Percentiles rank a stretch among this genome's conserved stretches.
Evolutionary conservation across 1,140 invertebrate genomes (phyloP).

Genomic region (Diprion similis): DNA sequence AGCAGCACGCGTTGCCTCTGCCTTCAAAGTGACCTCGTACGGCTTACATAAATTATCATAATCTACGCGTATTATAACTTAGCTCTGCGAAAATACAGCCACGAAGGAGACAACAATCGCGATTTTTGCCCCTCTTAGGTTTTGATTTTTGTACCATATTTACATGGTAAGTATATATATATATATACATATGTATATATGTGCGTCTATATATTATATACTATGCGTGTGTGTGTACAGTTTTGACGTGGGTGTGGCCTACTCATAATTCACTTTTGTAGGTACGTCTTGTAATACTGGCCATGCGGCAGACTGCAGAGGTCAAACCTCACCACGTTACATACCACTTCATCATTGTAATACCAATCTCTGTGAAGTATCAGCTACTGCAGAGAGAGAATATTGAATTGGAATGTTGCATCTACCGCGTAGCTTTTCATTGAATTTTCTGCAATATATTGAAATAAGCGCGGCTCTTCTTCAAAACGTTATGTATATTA

Average conservation of each 20-base stretch:
- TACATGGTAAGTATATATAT: neutral
- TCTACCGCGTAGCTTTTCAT: too few relatives aligned
- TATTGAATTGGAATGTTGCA: too few relatives aligned
- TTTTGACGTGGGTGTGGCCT: too few relatives aligned
- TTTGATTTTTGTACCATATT: neutral
- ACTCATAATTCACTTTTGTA: too few relatives aligned
- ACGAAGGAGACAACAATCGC: neutral
- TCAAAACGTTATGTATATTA: too few relatives aligned
- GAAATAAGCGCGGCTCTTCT: too few relatives aligned
- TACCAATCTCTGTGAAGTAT: neutral
- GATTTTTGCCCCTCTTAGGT: neutral
- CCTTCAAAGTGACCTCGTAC: neutral
- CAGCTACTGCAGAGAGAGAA: too few relatives aligned
- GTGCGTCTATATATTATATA: neutral
- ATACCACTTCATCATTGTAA: neutral
- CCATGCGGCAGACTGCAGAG: neutral
- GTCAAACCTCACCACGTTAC: neutral
- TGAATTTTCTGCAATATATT: too few relatives aligned
- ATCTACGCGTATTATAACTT: neutral
- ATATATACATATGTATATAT: neutral
- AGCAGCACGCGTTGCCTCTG: neutral
- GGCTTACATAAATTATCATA: conserved; percentile 8
- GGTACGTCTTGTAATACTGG: too few relatives aligned
- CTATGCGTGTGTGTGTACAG: too few relatives aligned
- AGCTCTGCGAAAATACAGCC: too few relatives aligned